Evolutionary conservation across 2,888 invertebrate species (phyloP).

Genomic region (Eristalis intricaria): DNA sequence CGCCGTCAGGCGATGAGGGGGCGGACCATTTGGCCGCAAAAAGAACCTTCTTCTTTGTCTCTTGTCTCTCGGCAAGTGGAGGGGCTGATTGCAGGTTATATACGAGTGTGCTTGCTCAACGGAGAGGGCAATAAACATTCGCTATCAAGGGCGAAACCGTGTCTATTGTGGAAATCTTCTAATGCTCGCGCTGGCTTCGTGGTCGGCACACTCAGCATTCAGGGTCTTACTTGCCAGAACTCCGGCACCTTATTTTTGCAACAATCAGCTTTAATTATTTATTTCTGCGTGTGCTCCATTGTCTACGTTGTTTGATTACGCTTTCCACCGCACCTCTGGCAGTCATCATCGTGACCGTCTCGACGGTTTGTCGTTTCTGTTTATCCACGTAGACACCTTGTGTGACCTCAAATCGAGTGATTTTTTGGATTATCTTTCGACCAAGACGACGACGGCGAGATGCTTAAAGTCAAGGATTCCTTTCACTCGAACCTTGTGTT

Average conservation of each 20-base stretch:
- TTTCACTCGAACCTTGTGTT: neutral
- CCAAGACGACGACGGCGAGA: neutral
- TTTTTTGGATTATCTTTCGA: neutral
- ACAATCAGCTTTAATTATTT: slow-evolving; percentile 61
- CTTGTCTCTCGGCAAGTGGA: neutral
- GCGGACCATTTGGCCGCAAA: slow-evolving; percentile 1
- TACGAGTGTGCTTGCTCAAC: neutral
- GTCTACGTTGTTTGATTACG: slow-evolving; percentile 47
- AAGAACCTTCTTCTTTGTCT: slow-evolving; percentile 22
- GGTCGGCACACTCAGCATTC: neutral
- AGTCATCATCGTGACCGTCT: neutral
- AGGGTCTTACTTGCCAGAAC: neutral
- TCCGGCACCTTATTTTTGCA: slow-evolving; percentile 27
- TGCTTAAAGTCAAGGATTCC: slow-evolving; percentile 50
- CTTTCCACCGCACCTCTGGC: neutral
- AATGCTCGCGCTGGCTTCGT: neutral
- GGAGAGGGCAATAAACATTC: slow-evolving; percentile 61
- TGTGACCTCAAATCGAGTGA: slow-evolving; percentile 47
- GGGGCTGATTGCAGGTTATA: neutral
- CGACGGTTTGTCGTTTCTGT: neutral
- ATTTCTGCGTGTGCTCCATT: slow-evolving; percentile 26
- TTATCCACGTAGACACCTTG: slow-evolving; percentile 1
- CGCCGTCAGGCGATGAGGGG: slow-evolving; percentile 1
- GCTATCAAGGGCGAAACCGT: slow-evolving; percentile 60
- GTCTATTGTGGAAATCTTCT: slow-evolving; percentile 35